Conservation (phyloP, 2,888 invertebrate genomes). For the Ophion ellenae region DNA sequence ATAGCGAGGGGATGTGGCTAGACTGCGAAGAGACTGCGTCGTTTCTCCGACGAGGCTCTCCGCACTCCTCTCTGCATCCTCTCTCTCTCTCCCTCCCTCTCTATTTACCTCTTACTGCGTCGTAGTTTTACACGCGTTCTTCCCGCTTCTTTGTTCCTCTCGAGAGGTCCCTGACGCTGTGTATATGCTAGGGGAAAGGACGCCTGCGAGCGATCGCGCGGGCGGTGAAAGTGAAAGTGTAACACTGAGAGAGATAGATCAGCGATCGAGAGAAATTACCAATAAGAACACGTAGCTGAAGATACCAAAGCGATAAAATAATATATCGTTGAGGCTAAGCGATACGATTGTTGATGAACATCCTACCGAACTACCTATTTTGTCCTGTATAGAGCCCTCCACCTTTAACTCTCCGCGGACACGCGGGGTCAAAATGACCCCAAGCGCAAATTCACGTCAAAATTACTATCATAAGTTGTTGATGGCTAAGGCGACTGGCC, state of each 20-base stretch:
- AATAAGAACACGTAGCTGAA: constrained; percentile 6
- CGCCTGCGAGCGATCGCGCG: constrained; percentile 53
- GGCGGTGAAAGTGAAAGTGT: constrained; percentile 77
- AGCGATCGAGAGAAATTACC: constrained; percentile 21
- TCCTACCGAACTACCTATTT: background rate
- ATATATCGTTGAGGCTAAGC: background rate
- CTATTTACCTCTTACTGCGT: constrained; percentile 14
- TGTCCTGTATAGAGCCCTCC: background rate
- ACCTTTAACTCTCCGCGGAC: background rate
- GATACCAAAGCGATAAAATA: constrained; percentile 8
- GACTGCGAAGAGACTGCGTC: constrained; percentile 79
- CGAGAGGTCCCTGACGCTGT: constrained; percentile 20
- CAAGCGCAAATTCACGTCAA: too few relatives aligned
- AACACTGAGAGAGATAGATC: constrained; percentile 70
- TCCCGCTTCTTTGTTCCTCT: constrained; percentile 21
- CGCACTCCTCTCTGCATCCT: constrained; percentile 33
- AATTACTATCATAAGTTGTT: too few relatives aligned
- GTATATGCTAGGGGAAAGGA: constrained; percentile 42
- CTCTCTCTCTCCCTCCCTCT: constrained; percentile 17
- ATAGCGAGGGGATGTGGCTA: constrained; percentile 69
- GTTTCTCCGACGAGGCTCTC: constrained; percentile 68
- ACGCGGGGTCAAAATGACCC: too few relatives aligned
- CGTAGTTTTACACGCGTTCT: constrained; percentile 13
- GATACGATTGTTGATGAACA: background rate
- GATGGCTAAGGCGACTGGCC: too few relatives aligned